Conservation (phyloP, 2,797 vertebrate species). For the Chromis chromis region DNA sequence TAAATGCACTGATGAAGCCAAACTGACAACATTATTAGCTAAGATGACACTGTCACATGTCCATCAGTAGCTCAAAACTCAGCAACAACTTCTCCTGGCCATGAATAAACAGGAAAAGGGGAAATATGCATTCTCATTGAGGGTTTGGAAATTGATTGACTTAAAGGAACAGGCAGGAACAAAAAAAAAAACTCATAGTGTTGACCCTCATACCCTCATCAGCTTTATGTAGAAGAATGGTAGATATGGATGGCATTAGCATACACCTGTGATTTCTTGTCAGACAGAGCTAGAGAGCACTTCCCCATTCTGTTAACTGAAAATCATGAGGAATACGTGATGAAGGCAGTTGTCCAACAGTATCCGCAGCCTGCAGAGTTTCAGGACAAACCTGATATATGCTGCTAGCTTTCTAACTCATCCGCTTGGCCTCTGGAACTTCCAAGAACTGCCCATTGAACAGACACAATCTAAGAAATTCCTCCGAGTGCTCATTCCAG, state of each 20-base stretch:
- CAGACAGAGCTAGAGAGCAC: not conserved
- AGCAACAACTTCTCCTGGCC: not conserved
- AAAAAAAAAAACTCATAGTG: not conserved
- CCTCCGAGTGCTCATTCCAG: not conserved
- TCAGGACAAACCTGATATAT: slow-evolving; percentile 5
- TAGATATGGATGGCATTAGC: not conserved
- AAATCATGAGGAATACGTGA: not conserved
- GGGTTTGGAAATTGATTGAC: not conserved
- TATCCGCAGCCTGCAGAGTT: not conserved
- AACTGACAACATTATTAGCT: slow-evolving; percentile 19
- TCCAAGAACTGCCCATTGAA: not conserved
- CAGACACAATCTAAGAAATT: not conserved
- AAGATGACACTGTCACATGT: not conserved
- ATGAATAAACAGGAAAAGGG: slow-evolving; percentile 8
- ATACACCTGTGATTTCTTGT: not conserved
- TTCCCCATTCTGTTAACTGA: not conserved
- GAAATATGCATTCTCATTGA: slow-evolving; percentile 4
- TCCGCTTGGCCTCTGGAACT: not conserved
- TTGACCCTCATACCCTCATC: not conserved
- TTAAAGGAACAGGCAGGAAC: slow-evolving; percentile 1
- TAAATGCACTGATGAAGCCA: slow-evolving; percentile 20
- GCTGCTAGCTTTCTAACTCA: not conserved
- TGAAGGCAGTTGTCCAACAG: slow-evolving; percentile 3
- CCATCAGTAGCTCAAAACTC: slow-evolving; percentile 9
- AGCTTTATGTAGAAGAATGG: slow-evolving; percentile 3